phyloP scores from a whole-genome alignment of 2,797 vertebrate genomes.

The Sus cebifrons region DNA sequence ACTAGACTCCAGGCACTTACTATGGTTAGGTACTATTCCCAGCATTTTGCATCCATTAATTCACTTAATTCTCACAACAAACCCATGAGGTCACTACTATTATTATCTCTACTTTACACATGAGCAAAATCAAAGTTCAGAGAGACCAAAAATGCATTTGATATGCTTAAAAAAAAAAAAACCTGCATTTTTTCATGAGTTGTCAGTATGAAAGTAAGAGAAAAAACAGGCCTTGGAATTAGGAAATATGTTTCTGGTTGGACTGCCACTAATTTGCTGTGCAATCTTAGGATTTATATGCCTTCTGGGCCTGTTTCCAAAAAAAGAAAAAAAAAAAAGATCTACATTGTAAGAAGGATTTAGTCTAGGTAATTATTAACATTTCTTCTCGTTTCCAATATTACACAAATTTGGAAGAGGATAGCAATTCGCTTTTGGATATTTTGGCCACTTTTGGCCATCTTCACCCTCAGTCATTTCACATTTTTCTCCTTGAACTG shows the following conservation, averaged over 20 bases:
- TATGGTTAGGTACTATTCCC: neutral
- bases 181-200: neutral
- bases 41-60: conserved; percentile 10
- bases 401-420: neutral
- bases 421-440: neutral
- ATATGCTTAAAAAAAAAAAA: neutral
- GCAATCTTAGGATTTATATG: neutral
- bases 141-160: neutral
- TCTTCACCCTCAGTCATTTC: neutral
- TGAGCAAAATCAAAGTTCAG: neutral
- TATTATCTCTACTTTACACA: conserved; percentile 39
- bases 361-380: neutral
- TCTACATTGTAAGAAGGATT: neutral
- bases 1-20: neutral
- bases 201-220: neutral
- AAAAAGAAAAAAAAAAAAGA: neutral
- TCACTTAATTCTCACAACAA: conserved; percentile 50
- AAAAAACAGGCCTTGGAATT: neutral
- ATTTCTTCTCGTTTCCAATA: conserved; percentile 22
- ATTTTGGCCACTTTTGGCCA: neutral
- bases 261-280: neutral
- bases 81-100: neutral
- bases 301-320: neutral
- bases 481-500: neutral
- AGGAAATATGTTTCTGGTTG: neutral